phyloP scores from a whole-genome alignment of 2,113 vertebrate species.

The Thymallus thymallus region DNA sequence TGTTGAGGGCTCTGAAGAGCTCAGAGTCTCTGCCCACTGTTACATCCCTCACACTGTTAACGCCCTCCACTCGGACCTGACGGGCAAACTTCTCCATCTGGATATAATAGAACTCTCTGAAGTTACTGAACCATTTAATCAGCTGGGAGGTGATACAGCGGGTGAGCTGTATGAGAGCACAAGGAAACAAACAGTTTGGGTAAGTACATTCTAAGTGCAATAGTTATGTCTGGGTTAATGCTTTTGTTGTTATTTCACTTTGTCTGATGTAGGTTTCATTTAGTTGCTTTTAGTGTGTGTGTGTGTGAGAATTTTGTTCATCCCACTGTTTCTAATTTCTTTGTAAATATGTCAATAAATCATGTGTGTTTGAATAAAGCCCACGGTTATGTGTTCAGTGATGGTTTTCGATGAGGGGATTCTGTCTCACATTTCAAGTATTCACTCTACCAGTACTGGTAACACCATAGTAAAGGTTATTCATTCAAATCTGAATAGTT shows the following conservation, averaged over 20 bases:
- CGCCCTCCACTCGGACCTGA: conserved; percentile 76
- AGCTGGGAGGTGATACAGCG: conserved; percentile 91
- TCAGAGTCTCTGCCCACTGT: conserved; percentile 83
- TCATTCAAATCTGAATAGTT: too few species aligned
- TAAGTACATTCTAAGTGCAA: neutral
- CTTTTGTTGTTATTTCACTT: too few species aligned
- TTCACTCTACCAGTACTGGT: too few species aligned
- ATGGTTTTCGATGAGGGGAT: neutral
- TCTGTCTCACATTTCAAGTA: too few species aligned
- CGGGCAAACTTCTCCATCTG: conserved; percentile 93
- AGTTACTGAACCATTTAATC: conserved; percentile 98
- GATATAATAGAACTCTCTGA: conserved; percentile 94
- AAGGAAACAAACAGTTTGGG: conserved; percentile 33
- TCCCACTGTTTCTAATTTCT: too few species aligned
- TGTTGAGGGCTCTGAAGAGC: conserved; percentile 85
- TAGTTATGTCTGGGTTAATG: too few species aligned
- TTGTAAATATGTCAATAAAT: neutral
- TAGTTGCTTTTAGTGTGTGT: neutral
- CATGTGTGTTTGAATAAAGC: neutral
- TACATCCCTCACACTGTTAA: conserved; percentile 63
- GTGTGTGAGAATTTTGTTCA: neutral
- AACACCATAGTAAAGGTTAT: too few species aligned
- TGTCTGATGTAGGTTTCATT: neutral
- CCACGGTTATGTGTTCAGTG: neutral
- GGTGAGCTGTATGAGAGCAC: conserved; percentile 76